Percentiles rank a stretch among this genome's conserved stretches.
phyloP scores from a whole-genome alignment of 2,113 vertebrate species.

The Puntigrus tetrazona region DNA sequence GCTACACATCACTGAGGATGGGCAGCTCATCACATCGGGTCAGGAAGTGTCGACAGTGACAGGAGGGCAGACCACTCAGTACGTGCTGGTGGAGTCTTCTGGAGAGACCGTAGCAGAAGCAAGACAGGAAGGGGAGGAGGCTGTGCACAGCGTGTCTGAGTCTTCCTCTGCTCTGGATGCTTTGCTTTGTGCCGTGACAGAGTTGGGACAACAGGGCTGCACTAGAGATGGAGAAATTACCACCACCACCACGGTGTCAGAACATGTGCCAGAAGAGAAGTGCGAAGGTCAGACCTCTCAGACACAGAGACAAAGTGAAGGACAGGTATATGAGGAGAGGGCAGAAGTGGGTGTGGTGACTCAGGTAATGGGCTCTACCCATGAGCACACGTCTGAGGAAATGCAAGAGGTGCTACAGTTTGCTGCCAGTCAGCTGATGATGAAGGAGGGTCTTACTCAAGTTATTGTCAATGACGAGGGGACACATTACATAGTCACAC shows the following conservation, averaged over 20 bases:
- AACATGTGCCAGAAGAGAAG: neutral
- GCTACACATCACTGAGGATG: conserved; percentile 93
- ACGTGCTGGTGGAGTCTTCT: conserved; percentile 86
- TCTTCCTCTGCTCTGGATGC: conserved; percentile 88
- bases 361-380: conserved; percentile 69
- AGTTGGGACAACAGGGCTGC: conserved; percentile 81
- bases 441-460: conserved; percentile 91
- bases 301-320: conserved; percentile 48
- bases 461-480: conserved; percentile 93
- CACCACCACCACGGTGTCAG: conserved; percentile 1
- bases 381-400: conserved; percentile 78
- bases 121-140: conserved; percentile 69
- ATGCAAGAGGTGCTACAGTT: conserved; percentile 94
- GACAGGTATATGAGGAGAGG: conserved; percentile 71
- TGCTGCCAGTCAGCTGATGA: conserved; percentile 86
- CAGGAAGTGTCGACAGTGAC: conserved; percentile 65
- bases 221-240: conserved; percentile 63
- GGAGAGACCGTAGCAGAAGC: conserved; percentile 70
- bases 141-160: conserved; percentile 64
- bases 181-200: conserved; percentile 89
- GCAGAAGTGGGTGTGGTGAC: conserved; percentile 73
- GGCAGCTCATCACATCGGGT: conserved; percentile 86
- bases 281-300: conserved; percentile 68
- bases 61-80: conserved; percentile 79
- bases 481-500: conserved; percentile 95